Conservation (phyloP, 2,113 vertebrate genomes). For the Columbina picui region DNA sequence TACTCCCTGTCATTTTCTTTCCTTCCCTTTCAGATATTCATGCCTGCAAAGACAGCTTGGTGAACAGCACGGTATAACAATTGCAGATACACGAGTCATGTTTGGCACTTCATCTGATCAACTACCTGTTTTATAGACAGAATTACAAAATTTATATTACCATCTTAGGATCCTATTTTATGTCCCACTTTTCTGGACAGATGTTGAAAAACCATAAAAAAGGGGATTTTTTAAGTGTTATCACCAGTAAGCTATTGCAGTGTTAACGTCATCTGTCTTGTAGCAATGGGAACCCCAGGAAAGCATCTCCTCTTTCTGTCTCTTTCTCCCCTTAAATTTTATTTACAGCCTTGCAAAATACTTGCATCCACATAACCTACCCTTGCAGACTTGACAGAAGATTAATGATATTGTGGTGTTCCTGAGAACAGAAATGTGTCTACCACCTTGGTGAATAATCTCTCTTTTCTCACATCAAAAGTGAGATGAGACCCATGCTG, state of each 20-base stretch:
- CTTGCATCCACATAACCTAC: constrained; percentile 72
- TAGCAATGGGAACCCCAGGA: constrained; percentile 49
- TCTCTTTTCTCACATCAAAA: constrained; percentile 67
- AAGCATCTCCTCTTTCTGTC: constrained; percentile 68
- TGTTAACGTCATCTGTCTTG: constrained; percentile 47
- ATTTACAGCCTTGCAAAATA: constrained; percentile 78
- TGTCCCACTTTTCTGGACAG: constrained; percentile 53
- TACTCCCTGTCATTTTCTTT: neutral
- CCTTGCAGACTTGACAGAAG: constrained; percentile 75
- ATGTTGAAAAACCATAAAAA: constrained; percentile 61
- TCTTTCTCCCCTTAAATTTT: constrained; percentile 77
- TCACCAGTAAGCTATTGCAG: constrained; percentile 57
- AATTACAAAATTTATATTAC: constrained; percentile 10
- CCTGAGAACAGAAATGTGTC: constrained; percentile 77
- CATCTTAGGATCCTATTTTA: constrained; percentile 40
- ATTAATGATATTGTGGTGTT: constrained; percentile 76
- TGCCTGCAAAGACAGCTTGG: neutral
- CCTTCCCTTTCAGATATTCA: neutral
- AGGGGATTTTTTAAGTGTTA: constrained; percentile 46
- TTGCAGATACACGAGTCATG: neutral
- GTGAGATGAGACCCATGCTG: constrained; percentile 55
- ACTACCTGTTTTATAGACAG: neutral
- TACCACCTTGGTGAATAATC: constrained; percentile 73
- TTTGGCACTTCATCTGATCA: neutral
- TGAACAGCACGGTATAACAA: neutral